Evolutionary conservation across 2,797 vertebrate genomes (phyloP), one percentile per base, ranked within the genome.

Genomic region (Siniperca scherzeri): DNA sequence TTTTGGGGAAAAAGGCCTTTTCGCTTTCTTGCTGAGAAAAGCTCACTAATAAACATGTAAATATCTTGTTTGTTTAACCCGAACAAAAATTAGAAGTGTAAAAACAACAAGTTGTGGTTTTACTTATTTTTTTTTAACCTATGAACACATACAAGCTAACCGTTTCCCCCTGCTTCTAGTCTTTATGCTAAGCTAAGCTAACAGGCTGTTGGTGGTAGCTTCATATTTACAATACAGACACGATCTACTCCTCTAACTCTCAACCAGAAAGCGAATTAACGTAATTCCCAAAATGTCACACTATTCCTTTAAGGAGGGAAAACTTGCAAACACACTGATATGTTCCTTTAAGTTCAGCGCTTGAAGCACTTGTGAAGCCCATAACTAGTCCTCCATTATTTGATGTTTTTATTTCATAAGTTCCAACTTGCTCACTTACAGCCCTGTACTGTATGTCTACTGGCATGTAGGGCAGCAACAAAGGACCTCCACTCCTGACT

Each of bases 361-460:
- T 53, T 55, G 25, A 83, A 53, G 44, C 50, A 40, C 61, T 78
- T 36, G 2, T 55, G 38, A 69, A 71, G 36, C 0, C 0, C 21
- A 64, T 73, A 36, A 73, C 60, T 60, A 38, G 48, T 71, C 42
- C 53, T 81, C 59, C 25, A 13, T 71, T 19, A 57, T 40, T 42
- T 59, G 17, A 62, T 79, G 71, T 25, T 82, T 80, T 74, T 55
- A 65, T 55, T 82, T 67, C 11, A 33, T 56, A 3, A 25, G 53
- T 62, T 79, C 27, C 56, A 76, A 72, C 40, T 12, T 42, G 11
- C 11, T 42, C 11, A 42, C 40, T 42, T 42, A 42, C 40, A 12
- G 11, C 11, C 40, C 11, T 42, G 3, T 11, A 12, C 11, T 42
- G 11, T 11, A 12, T 42, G 40, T 9, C 40, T 42, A 12, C 40